Evolutionary conservation across 2,797 vertebrate species (phyloP), one percentile per base, ranked within the genome.

Genomic region (Sandelia bainsii): DNA sequence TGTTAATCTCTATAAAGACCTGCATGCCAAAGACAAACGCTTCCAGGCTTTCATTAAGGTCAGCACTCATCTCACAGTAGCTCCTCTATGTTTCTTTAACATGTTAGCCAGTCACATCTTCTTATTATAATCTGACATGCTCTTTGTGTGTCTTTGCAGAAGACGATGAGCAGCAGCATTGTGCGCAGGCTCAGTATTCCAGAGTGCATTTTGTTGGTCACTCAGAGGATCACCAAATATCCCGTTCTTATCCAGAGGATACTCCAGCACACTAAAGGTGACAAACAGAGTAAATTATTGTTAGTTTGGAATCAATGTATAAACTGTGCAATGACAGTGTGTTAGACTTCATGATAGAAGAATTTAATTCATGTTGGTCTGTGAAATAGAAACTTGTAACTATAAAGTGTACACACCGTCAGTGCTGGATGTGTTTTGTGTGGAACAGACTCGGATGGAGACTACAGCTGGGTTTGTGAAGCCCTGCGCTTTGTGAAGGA

Each of bases 41-140:
- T 98, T 98, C 72, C 97, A 98, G 82, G 95, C 96, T 1, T 97
- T 97, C 52, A 94, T 97, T 58, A 97, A 96, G 96, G 97, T 98
- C 85, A 77, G 52, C 17, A 10, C 44, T 13, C 40, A 17, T 20
- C 12, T 4, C 40, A 34, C 25, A 13, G 4, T 23, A 51, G 50
- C 53, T 45, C 27, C 12, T 22, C 3, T 34, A 1, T 74, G 6
- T 23, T 7, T 53, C 4, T 4, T 17, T 17, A 37, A 48, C 42
- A 19, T 19, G 16, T 53, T 5, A 20, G 51, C 13, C 20, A 37
- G 54, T 22, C 48, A 34, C 5, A 13, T 1, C 34, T 54, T 37
- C 19, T 16, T 27, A 8, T 23, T 12, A 40, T 10, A 12, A 20
- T 12, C 5, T 62, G 45, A 51, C 5, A 7, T 7, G 13, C 27